These are phyloP conservation scores for Orius insidiosus DNA, from an alignment of 1,140 invertebrate species.

Conservation along the genomic window DNA sequence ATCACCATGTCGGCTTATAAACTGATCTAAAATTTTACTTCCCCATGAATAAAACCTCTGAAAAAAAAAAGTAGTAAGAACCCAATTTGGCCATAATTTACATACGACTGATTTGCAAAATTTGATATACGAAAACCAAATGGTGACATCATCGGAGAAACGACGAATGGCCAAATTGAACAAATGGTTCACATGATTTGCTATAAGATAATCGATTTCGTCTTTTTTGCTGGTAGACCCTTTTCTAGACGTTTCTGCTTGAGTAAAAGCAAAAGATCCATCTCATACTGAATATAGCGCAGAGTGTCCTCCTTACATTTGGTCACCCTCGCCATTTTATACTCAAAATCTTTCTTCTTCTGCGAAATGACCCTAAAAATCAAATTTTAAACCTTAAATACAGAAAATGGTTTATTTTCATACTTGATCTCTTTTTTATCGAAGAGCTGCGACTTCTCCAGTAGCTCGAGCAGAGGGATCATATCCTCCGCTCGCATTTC, in stretches of 20 bases:
- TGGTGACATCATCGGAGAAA: slow-evolving; percentile 45
- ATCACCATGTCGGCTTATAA: slow-evolving; percentile 47
- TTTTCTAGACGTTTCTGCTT: slow-evolving; percentile 32
- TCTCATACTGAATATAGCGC: slow-evolving; percentile 53
- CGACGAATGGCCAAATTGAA: slow-evolving; percentile 39
- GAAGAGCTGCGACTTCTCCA: slow-evolving; percentile 48
- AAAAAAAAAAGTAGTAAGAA: slow-evolving; percentile 15
- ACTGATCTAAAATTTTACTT: slow-evolving; percentile 30
- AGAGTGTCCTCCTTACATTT: slow-evolving; percentile 54
- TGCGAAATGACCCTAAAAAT: slow-evolving; percentile 4
- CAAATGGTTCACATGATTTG: slow-evolving; percentile 42
- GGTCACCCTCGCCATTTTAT: slow-evolving; percentile 43
- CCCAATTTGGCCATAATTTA: not conserved
- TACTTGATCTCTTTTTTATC: slow-evolving; percentile 46
- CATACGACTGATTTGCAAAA: slow-evolving; percentile 45
- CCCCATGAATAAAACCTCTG: slow-evolving; percentile 28
- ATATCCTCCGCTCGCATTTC: slow-evolving; percentile 51
- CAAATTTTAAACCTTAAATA: not conserved
- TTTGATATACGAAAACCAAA: slow-evolving; percentile 53
- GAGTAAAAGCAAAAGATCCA: slow-evolving; percentile 43
- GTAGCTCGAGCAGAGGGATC: slow-evolving; percentile 51
- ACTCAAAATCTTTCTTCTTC: slow-evolving; percentile 28
- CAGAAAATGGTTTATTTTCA: slow-evolving; percentile 17
- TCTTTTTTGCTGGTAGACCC: slow-evolving; percentile 38
- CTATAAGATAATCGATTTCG: slow-evolving; percentile 45